Percentiles rank a stretch among this genome's conserved stretches.
These are phyloP conservation scores for Bombyx huttoni DNA, from an alignment of 2,888 invertebrate genomes.

Conservation along the genomic window DNA sequence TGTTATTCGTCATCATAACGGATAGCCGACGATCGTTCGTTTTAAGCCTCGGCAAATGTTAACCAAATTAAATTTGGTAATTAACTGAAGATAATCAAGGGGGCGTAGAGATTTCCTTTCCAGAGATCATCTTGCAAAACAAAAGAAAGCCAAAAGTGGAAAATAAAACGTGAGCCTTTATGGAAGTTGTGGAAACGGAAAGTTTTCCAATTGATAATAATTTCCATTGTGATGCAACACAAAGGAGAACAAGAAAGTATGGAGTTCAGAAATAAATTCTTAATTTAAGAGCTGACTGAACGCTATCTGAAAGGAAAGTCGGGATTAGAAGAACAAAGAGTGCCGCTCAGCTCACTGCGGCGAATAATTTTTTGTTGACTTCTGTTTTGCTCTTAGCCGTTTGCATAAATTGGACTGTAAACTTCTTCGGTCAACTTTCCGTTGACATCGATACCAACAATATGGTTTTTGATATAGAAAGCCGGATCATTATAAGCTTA, in stretches of 20 bases:
- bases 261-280: conserved; percentile 67
- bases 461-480: not conserved
- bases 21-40: not conserved
- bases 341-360: conserved; percentile 32
- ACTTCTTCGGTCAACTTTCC: conserved; percentile 25
- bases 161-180: conserved; percentile 56
- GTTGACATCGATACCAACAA: conserved; percentile 4
- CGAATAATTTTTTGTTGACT: conserved; percentile 49
- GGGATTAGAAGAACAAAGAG: conserved; percentile 62
- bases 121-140: conserved; percentile 28
- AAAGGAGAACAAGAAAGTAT: conserved; percentile 60
- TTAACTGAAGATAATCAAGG: conserved; percentile 12
- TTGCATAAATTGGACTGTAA: conserved; percentile 31
- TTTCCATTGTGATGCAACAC: conserved; percentile 66
- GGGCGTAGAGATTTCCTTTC: not conserved
- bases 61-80: conserved; percentile 8
- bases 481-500: not conserved
- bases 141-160: conserved; percentile 44
- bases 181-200: conserved; percentile 49
- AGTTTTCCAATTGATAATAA: conserved; percentile 68
- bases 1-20: conserved; percentile 2
- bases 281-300: conserved; percentile 66
- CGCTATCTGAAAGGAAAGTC: conserved; percentile 60
- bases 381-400: conserved; percentile 41
- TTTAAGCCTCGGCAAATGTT: not conserved